Base-by-base conservation (phyloP, 2,797 vertebrate species). In the Pteronotus mesoamericanus region DNA sequence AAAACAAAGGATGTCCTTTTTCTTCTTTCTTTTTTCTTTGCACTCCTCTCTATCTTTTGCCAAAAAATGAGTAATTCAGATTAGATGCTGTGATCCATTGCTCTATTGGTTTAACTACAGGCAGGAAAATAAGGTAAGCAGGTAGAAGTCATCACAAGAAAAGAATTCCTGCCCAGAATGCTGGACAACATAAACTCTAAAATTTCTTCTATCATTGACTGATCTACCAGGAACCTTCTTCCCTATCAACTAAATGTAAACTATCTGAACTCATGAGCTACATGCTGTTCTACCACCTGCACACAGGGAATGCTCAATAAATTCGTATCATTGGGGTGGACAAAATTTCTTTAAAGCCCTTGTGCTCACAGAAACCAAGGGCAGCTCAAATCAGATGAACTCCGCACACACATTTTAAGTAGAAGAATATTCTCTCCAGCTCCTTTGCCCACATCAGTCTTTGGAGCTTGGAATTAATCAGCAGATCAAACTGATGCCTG, bases 381-480 rank as follows among this genome's bases (percentile, higher is more conserved):
- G 57, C 53, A 82, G 37, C 59, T 95, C 86, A 79, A 21, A 78
- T 92, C 77, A 39, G n/a, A 86, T 37, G 21, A 42, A 84, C 84
- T 92, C 69, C 44, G 59, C 42, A 80, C 61, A 39, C 79, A 53
- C 39, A 91, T 90, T 93, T 95, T 74, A 92, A 86, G 93, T 34
- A 86, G 78, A 85, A 71, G 34, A 87, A 69, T 8, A 1, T 93
- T 95, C 83, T 71, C 71, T 80, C 44, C 14, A 61, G 64, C 34
- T 74, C 66, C 48, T 19, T 46, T 66, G 1, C 68, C 82, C 4
- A 9, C 71, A 69, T 85, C 75, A 71, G 53, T 51, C 72, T 61
- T 34, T 77, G 88, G 87, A 83, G 72, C n/a, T 32, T 91, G 93
- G 93, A 97, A 96, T 96, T 93, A 91, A 95, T 97, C 86, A 72